phyloP scores from a whole-genome alignment of 2,888 invertebrate species.

The Drosophila planitibia region DNA sequence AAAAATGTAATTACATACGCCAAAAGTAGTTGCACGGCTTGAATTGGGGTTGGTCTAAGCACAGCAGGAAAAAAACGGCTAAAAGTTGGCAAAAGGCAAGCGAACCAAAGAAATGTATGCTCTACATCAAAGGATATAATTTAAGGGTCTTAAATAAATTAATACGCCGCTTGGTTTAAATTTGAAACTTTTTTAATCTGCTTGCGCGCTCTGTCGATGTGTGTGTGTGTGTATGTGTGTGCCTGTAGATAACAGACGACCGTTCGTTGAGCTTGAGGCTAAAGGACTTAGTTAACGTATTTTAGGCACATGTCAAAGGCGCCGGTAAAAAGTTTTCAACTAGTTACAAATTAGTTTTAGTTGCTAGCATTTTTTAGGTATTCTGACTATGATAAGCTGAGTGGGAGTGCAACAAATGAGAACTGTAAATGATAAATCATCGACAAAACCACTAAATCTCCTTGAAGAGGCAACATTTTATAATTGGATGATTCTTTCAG shows the following conservation, averaged over 20 bases:
- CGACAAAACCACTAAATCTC: conserved; percentile 16
- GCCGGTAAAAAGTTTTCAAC: conserved; percentile 59
- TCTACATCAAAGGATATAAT: conserved; percentile 79
- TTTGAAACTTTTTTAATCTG: conserved; percentile 79
- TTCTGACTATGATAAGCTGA: conserved; percentile 39
- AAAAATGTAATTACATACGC: conserved; percentile 81
- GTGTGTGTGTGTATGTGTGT: conserved; percentile 15
- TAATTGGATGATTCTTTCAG: conserved; percentile 31
- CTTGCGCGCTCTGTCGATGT: conserved; percentile 46
- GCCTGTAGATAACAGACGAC: conserved; percentile 64
- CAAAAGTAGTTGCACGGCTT: conserved; percentile 67
- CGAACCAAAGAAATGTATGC: conserved; percentile 67
- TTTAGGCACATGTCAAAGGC: conserved; percentile 76
- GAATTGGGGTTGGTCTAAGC: conserved; percentile 52
- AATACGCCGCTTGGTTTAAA: conserved; percentile 71
- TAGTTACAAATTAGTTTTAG: conserved; percentile 76
- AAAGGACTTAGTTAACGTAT: conserved; percentile 72
- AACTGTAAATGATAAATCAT: conserved; percentile 42
- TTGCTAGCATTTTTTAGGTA: conserved; percentile 36
- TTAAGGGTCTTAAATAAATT: conserved; percentile 81
- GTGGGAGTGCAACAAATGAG: conserved; percentile 39
- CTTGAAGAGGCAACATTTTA: conserved; percentile 9
- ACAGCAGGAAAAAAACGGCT: conserved; percentile 19
- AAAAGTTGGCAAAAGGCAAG: conserved; percentile 38
- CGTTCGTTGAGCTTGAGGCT: conserved; percentile 59